Evolutionary conservation across 2,888 invertebrate species (phyloP).

Genomic region (Sericinus montela): DNA sequence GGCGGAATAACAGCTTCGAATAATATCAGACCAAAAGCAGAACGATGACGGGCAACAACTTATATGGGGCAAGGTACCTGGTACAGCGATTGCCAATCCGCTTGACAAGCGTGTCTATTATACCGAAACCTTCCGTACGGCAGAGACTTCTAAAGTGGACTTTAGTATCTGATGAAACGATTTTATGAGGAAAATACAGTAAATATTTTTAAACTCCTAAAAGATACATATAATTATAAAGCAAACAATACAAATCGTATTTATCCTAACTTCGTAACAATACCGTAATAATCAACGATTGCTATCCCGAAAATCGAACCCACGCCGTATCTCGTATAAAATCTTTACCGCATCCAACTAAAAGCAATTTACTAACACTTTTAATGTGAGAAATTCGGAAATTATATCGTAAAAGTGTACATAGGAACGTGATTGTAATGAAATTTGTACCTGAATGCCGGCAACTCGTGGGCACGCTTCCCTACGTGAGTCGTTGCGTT

Average conservation of each 20-base stretch:
- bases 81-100: too few relatives aligned
- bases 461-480: slow-evolving; percentile 20
- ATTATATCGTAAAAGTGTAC: slow-evolving; percentile 27
- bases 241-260: not conserved
- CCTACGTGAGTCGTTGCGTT: slow-evolving; percentile 25
- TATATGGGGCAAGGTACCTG: too few relatives aligned
- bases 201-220: too few relatives aligned
- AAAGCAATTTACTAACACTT: slow-evolving; percentile 20
- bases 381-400: slow-evolving; percentile 33
- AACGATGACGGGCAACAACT: too few relatives aligned
- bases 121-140: too few relatives aligned
- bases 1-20: too few relatives aligned
- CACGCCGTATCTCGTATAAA: slow-evolving; percentile 3
- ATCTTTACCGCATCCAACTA: slow-evolving; percentile 13
- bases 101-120: too few relatives aligned
- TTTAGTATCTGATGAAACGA: too few relatives aligned
- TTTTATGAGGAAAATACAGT: too few relatives aligned
- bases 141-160: too few relatives aligned
- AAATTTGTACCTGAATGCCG: slow-evolving; percentile 26
- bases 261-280: slow-evolving; percentile 6
- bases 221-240: not conserved
- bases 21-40: too few relatives aligned
- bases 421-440: slow-evolving; percentile 26
- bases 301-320: slow-evolving; percentile 2
- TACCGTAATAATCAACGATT: not conserved